A percentile compares a stretch with the other conserved stretches of the same genome.
phyloP scores from a whole-genome alignment of 1,140 invertebrate genomes.

The Euwallacea fornicatus region DNA sequence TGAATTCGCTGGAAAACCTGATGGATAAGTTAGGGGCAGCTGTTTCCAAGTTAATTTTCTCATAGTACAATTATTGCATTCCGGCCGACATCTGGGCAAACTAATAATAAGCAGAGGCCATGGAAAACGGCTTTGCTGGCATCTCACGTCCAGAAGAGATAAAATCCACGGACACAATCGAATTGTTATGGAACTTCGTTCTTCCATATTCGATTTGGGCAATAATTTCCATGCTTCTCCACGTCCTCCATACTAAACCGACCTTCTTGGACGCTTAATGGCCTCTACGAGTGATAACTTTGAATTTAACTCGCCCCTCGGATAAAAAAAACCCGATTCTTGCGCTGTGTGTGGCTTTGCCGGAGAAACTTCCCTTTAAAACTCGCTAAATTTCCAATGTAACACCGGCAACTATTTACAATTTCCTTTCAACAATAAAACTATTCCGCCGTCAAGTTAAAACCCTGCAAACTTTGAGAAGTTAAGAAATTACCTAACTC shows the following conservation, averaged over 20 bases:
- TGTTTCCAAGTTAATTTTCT: slow-evolving; percentile 1
- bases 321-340: too few relatives aligned
- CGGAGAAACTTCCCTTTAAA: background rate
- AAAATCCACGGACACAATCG: slow-evolving; percentile 26
- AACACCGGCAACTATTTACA: slow-evolving; percentile 17
- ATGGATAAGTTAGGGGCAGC: background rate
- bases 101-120: slow-evolving; percentile 20
- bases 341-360: background rate
- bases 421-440: slow-evolving; percentile 16
- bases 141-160: slow-evolving; percentile 23
- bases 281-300: too few relatives aligned
- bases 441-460: slow-evolving; percentile 16
- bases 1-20: background rate
- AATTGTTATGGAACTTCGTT: slow-evolving; percentile 22
- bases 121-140: slow-evolving; percentile 17
- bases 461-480: slow-evolving; percentile 9
- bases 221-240: slow-evolving; percentile 9
- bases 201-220: slow-evolving; percentile 10
- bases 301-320: too few relatives aligned
- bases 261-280: background rate
- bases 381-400: background rate
- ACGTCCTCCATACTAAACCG: slow-evolving; percentile 9
- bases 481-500: slow-evolving; percentile 16
- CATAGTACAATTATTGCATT: slow-evolving; percentile 5
- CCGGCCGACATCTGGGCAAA: slow-evolving; percentile 17